Conservation (phyloP, 2,113 vertebrate genomes). For the Neodontobutis hainanensis region DNA sequence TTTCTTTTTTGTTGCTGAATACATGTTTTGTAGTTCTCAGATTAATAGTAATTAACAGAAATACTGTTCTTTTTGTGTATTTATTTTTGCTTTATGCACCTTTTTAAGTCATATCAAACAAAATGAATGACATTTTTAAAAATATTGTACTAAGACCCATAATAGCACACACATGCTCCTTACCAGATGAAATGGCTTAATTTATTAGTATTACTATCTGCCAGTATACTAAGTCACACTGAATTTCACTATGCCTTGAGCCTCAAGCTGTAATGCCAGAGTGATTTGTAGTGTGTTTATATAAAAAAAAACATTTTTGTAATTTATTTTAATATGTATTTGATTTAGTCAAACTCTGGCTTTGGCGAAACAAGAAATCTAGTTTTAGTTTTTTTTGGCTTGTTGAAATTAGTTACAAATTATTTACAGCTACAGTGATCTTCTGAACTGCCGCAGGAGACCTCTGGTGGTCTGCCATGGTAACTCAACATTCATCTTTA, state of each 20-base stretch:
- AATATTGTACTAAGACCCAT: conserved; percentile 16
- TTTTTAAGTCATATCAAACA: conserved; percentile 57
- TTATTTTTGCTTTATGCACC: conserved; percentile 20
- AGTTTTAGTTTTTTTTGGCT: not conserved
- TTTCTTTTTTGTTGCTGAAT: conserved; percentile 25
- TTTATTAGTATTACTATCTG: conserved; percentile 5
- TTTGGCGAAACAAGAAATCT: not conserved
- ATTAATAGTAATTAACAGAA: conserved; percentile 25
- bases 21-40: conserved; percentile 25
- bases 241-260: not conserved
- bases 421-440: conserved; percentile 11
- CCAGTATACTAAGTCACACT: conserved; percentile 4
- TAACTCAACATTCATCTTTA: not conserved
- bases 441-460: conserved; percentile 29
- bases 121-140: conserved; percentile 15
- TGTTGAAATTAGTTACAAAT: not conserved
- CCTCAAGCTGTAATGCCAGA: not conserved
- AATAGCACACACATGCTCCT: conserved; percentile 6
- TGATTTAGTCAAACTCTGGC: not conserved
- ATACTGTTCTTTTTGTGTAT: not conserved
- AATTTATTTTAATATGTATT: not conserved
- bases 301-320: not conserved
- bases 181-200: conserved; percentile 10
- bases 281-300: not conserved
- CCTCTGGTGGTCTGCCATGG: conserved; percentile 58